These are phyloP conservation scores for Dryococelus australis DNA, from an alignment of 2,888 invertebrate species.

Conservation along the genomic window DNA sequence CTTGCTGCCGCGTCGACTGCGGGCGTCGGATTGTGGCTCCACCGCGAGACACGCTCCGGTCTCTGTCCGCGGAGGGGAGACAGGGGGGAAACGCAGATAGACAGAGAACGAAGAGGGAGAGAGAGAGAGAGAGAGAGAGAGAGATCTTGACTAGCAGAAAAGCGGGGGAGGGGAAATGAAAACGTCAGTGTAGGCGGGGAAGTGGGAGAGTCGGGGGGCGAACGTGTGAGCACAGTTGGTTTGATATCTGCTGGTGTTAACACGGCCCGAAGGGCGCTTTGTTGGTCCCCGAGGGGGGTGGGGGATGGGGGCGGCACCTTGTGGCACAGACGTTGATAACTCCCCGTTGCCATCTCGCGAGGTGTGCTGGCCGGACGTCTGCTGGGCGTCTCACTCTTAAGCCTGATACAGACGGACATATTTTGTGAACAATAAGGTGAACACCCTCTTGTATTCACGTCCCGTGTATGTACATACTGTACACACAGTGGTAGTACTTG, in stretches of 20 bases:
- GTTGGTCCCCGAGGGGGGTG: background rate
- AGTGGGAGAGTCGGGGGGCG: background rate
- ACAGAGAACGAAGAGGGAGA: background rate
- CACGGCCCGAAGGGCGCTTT: background rate
- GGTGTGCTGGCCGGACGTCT: too few relatives aligned
- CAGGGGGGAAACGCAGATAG: background rate
- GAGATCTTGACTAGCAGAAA: background rate
- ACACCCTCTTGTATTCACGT: too few relatives aligned
- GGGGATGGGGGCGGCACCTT: background rate
- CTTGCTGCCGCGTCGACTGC: background rate
- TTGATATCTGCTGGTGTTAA: slow-evolving; percentile 5
- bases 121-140: background rate
- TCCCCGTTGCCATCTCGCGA: too few relatives aligned
- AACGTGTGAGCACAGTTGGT: background rate
- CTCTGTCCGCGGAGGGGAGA: background rate
- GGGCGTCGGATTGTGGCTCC: slow-evolving; percentile 10
- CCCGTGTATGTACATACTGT: too few relatives aligned
- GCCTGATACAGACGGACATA: too few relatives aligned
- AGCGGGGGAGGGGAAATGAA: background rate
- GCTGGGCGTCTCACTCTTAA: too few relatives aligned
- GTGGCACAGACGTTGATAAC: too few relatives aligned
- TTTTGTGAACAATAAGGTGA: too few relatives aligned
- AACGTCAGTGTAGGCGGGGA: background rate
- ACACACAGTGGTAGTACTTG: too few relatives aligned
- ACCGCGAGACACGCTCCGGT: background rate